Percentiles rank a stretch among this genome's conserved stretches.
Conservation (phyloP, 2,797 vertebrate species). For the Pterois miles region DNA sequence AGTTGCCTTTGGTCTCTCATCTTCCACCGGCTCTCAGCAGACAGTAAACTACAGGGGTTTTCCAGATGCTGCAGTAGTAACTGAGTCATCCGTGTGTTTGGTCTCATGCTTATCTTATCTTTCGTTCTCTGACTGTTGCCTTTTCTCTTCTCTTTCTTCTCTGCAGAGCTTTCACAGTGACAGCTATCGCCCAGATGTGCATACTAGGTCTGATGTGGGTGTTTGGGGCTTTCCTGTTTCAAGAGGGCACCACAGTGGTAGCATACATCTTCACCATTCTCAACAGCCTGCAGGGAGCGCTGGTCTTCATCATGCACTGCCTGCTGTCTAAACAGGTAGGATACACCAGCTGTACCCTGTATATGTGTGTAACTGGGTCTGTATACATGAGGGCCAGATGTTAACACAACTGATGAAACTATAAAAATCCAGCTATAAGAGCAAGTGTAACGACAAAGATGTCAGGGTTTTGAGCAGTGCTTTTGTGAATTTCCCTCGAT, state of each 20-base stretch:
- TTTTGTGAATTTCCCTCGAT: neutral
- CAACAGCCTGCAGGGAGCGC: conserved; percentile 89
- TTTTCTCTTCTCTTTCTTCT: neutral
- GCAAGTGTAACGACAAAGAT: neutral
- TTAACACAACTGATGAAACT: neutral
- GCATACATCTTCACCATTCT: conserved; percentile 87
- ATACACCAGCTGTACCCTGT: neutral
- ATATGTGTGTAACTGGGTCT: neutral
- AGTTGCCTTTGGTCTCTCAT: neutral
- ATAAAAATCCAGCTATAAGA: neutral
- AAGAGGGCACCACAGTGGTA: conserved; percentile 22
- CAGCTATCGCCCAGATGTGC: conserved; percentile 88
- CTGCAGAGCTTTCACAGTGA: conserved; percentile 86
- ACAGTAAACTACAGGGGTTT: conserved; percentile 11
- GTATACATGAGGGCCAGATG: no score
- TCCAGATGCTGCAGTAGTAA: conserved; percentile 7
- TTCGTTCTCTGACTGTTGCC: conserved; percentile 24
- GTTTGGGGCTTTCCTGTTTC: conserved; percentile 88
- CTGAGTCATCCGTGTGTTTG: conserved; percentile 16
- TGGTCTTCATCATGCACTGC: conserved; percentile 90
- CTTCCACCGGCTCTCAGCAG: neutral
- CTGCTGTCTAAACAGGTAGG: conserved; percentile 88
- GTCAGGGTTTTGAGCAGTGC: neutral
- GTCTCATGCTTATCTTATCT: conserved; percentile 3
- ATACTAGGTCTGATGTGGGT: conserved; percentile 89